Evolutionary conservation across 2,113 vertebrate species (phyloP), one percentile per base, ranked within the genome.

Genomic region (Chitala chitala): DNA sequence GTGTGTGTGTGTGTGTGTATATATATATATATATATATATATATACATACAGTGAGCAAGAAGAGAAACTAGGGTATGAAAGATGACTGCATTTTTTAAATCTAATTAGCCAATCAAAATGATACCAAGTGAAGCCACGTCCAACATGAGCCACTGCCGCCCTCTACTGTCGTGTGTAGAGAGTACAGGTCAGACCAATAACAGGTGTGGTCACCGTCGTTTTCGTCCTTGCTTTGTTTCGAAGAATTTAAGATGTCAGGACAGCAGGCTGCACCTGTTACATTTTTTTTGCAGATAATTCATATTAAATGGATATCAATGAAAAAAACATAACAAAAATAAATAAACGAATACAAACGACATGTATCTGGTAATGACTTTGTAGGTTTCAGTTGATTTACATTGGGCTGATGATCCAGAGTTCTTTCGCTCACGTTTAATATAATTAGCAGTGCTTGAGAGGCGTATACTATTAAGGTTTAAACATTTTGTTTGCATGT

Each of bases 381-480:
- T 17, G 17, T 38, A 38, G 20, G 31, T 2, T 29, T 29, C n/a
- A 63, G 33, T 63, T 63, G 33, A 36, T 29, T 63, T 63, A 29
- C 31, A 29, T 33, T n/a, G 59, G 59, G 59, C 31, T n/a, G 59
- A 63, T 33, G 33, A 63, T 36, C 36, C 38, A 3, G 33, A 63
- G 33, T 38, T 63, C 17, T 38, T 17, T 63, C 59, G 59, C 59
- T 38, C 38, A 63, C n/a, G 38, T 63, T 63, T 63, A 63, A 63
- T 17, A 36, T 15, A 17, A 17, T 63, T n/a, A n/a, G n/a, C n/a
- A n/a, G n/a, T n/a, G n/a, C n/a, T n/a, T n/a, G n/a, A n/a, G n/a
- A n/a, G n/a, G n/a, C n/a, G n/a, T n/a, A n/a, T n/a, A n/a, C n/a
- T n/a, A n/a, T n/a, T n/a, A n/a, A 63, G 59, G 38, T 33, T 29